A percentile compares a stretch with the other conserved stretches of the same genome.
phyloP scores from a whole-genome alignment of 1,140 invertebrate species.

The Neodiprion fabricii region DNA sequence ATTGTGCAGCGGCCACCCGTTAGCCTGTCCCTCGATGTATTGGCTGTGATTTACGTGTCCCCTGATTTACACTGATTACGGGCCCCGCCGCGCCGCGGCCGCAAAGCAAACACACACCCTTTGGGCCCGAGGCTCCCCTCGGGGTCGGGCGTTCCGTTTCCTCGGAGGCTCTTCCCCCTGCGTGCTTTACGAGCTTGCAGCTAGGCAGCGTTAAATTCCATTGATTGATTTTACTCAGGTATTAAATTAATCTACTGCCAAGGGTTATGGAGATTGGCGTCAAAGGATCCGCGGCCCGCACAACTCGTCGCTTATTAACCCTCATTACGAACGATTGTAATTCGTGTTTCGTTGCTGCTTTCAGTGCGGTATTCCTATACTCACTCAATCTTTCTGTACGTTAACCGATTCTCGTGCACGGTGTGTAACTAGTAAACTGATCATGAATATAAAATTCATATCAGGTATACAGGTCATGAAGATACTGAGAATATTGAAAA shows the following conservation, averaged over 20 bases:
- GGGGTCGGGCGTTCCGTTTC: slow-evolving; percentile 18
- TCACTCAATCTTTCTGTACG: too few relatives aligned
- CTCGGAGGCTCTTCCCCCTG: slow-evolving; percentile 16
- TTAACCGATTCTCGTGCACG: too few relatives aligned
- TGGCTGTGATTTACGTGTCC: slow-evolving; percentile 61
- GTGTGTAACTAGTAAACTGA: too few relatives aligned
- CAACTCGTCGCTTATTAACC: background rate
- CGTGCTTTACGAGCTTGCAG: slow-evolving; percentile 19
- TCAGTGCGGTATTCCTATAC: too few relatives aligned
- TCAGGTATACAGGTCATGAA: too few relatives aligned
- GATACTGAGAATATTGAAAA: too few relatives aligned
- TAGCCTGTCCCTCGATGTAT: slow-evolving; percentile 48
- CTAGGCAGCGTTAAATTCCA: slow-evolving; percentile 51
- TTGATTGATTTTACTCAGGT: slow-evolving; percentile 58
- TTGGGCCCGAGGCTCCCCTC: slow-evolving; percentile 19
- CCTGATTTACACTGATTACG: slow-evolving; percentile 63
- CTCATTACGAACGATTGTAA: background rate
- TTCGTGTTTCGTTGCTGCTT: too few relatives aligned
- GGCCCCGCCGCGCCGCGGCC: slow-evolving; percentile 49
- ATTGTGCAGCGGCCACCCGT: slow-evolving; percentile 36
- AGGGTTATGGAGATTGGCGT: background rate
- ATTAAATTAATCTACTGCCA: slow-evolving; percentile 54
- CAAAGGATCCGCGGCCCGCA: slow-evolving; percentile 7
- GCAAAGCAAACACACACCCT: slow-evolving; percentile 54
- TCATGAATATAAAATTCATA: too few relatives aligned